Evolutionary conservation across 2,797 vertebrate species (phyloP).

Genomic region (Sebastes hopkinsi): DNA sequence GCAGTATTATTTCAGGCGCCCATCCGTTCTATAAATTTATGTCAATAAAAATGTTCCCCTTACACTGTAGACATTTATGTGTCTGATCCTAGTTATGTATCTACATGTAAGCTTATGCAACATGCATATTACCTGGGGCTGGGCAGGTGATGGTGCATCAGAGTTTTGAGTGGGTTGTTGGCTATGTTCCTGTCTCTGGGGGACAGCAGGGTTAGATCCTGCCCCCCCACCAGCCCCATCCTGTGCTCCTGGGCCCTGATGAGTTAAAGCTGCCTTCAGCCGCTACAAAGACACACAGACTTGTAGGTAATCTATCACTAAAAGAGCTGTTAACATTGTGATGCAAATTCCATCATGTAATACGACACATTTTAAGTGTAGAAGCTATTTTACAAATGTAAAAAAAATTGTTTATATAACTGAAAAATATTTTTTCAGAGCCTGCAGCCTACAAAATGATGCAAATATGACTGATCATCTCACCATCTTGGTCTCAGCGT

Average conservation of each 20-base stretch:
- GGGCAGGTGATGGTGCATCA: conserved; percentile 93
- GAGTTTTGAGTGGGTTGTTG: conserved; percentile 90
- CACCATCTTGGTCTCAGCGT: conserved; percentile 93
- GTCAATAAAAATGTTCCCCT: not conserved
- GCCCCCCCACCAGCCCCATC: conserved; percentile 82
- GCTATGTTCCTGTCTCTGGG: conserved; percentile 89
- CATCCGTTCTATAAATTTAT: not conserved
- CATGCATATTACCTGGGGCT: conserved; percentile 89
- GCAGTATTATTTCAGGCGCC: not conserved
- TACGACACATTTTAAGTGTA: not conserved
- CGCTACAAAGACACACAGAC: conserved; percentile 80
- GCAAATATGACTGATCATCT: conserved; percentile 55
- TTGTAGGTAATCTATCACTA: not conserved
- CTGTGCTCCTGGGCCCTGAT: conserved; percentile 85
- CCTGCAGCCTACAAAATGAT: too few relatives aligned
- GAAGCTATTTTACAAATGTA: not conserved
- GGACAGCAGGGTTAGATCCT: conserved; percentile 88
- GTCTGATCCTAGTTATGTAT: not conserved
- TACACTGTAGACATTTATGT: not conserved
- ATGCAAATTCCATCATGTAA: not conserved
- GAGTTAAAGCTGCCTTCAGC: conserved; percentile 92
- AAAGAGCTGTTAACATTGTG: not conserved
- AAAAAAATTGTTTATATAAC: not conserved
- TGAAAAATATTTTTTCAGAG: not conserved
- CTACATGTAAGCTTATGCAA: not conserved